Evolutionary conservation across 2,888 invertebrate species (phyloP), one percentile per base, ranked within the genome.

Genomic region (Notodonta ziczac): DNA sequence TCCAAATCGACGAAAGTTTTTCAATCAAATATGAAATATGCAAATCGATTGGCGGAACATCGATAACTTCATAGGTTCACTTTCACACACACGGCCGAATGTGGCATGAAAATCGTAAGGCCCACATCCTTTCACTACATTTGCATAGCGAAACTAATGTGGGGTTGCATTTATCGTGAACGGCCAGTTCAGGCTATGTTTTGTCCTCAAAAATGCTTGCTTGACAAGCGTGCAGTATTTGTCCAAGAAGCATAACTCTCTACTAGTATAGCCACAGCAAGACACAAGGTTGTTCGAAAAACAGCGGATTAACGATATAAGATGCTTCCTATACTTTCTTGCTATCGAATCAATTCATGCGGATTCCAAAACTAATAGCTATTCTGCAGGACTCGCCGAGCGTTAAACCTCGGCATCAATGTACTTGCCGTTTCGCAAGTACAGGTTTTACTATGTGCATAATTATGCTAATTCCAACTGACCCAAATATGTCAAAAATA

Each of bases 61-160:
- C 46, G n/a, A 61, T 62, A 59, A 62, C 54, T 61, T 58, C 60
- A 73, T 66, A 70, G 57, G 57, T 68, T 66, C 70, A 74, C 78
- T 77, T 79, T 80, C 78, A 69, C 77, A 70, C 56, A 59, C 61
- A 50, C 58, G 57, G 50, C 58, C 14, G 52, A 68, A 63, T 65
- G 65, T 63, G 60, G 65, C 64, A 66, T 66, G 60, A 73, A 78
- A 76, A 75, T 69, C 55, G 59, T 63, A 67, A 66, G 65, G 67
- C 67, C 68, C 54, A 73, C 58, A 75, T 83, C 83, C 82, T 85
- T 84, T 85, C 85, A 83, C 83, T 78, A 61, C 63, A 82, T 85
- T 83, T 80, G 79, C 84, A 84, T 85, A 82, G 73, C 66, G 73
- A 74, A 69, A 73, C 73, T 69, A 69, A 71, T 69, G 56, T 69